Conservation (phyloP, 2,113 vertebrate species). For the Motacilla alba region DNA sequence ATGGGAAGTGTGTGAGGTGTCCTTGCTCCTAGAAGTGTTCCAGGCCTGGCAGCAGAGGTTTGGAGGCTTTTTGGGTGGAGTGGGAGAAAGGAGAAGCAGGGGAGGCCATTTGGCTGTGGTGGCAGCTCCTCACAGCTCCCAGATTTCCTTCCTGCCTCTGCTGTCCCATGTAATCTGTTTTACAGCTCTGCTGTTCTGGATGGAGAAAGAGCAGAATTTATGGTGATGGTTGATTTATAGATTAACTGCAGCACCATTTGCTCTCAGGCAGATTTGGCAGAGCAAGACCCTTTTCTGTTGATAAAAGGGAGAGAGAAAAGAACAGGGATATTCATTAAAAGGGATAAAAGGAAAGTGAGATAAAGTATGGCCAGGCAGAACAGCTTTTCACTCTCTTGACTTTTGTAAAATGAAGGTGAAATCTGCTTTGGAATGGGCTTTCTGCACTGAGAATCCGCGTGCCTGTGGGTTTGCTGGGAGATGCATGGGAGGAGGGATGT, state of each 20-base stretch:
- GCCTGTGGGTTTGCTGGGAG: not conserved
- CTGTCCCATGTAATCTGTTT: conserved; percentile 38
- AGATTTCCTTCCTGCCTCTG: conserved; percentile 37
- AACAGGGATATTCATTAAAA: conserved; percentile 26
- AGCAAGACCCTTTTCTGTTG: conserved; percentile 34
- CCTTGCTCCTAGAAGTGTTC: not conserved
- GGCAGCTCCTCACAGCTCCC: conserved; percentile 34
- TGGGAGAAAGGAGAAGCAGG: not conserved
- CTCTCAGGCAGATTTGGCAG: conserved; percentile 54
- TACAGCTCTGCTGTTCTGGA: conserved; percentile 44
- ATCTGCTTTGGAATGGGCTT: not conserved
- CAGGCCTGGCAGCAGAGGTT: not conserved
- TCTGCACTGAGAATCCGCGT: not conserved
- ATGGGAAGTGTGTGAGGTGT: not conserved
- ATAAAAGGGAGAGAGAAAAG: conserved; percentile 28
- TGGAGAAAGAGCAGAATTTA: conserved; percentile 49
- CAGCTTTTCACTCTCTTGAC: not conserved
- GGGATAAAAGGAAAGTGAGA: conserved; percentile 28
- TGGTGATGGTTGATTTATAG: conserved; percentile 60
- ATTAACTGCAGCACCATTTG: conserved; percentile 41
- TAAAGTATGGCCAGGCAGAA: conserved; percentile 9
- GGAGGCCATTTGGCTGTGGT: not conserved
- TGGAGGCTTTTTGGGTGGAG: not conserved
- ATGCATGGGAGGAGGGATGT: not conserved
- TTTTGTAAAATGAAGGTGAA: not conserved